Base-by-base conservation (phyloP, 2,888 invertebrate species). In the Drosophila rubida region DNA sequence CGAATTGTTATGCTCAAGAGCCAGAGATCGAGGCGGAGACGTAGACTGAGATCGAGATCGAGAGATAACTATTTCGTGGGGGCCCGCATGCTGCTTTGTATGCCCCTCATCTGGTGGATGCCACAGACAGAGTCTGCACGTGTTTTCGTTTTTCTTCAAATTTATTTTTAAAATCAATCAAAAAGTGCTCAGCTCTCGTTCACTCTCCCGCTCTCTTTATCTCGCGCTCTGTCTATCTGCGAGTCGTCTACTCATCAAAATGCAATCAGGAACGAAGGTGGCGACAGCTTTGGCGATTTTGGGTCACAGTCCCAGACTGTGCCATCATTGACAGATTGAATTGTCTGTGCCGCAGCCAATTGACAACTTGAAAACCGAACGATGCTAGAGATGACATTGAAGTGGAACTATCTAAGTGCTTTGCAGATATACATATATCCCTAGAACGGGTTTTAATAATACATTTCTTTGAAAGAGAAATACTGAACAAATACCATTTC, bases 101-200 rank as follows among this genome's bases (percentile, higher is more conserved):
- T 7, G 30, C 23, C 41, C 32, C 27, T 51, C 58, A 37, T 67
- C 67, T 42, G 65, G 67, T 67, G 61, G 58, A 6, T 39, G 44
- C 23, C 25, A 41, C 39, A 32, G 25, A 44, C 46, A 35, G 53
- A 54, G 44, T 57, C 48, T 51, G 69, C 70, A 75, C 71, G 75
- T 75, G 75, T 68, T 67, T 57, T 30, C 8, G 19, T 16, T 50
- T 42, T 49, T 48, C 32, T 50, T 44, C 13, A 61, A 75, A 72
- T 69, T 67, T 84, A 81, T 84, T 82, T 82, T 82, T 81, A 84
- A 84, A 80, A 77, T 84, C 82, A 81, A 84, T 84, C 82, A 80
- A 82, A 72, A 60, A 64, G 32, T 48, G 27, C 55, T 67, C 57
- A 27, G n/a, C 32, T 48, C 37, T 41, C 35, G 35, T n/a, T n/a